phyloP scores from a whole-genome alignment of 2,797 vertebrate genomes.

The Poeciliopsis infans region DNA sequence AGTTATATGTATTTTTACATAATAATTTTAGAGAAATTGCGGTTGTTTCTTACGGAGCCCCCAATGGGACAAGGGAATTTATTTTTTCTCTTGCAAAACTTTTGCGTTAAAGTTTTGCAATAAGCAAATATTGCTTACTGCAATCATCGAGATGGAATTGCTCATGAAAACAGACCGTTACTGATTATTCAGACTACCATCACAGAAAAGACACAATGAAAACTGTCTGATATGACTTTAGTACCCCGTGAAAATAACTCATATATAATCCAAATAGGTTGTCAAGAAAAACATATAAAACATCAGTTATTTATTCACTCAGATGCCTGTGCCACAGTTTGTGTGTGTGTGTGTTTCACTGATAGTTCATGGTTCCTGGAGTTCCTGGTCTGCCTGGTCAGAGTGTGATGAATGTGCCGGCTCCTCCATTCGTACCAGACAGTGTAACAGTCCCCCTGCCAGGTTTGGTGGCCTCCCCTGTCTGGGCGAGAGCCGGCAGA shows the following conservation, averaged over 20 bases:
- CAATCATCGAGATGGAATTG: too few relatives aligned
- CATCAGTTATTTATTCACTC: background rate
- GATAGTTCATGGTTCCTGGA: constrained; percentile 86
- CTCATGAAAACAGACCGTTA: too few relatives aligned
- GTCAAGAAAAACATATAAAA: too few relatives aligned
- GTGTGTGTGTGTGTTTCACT: background rate
- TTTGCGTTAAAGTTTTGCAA: too few relatives aligned
- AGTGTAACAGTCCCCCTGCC: constrained; percentile 82
- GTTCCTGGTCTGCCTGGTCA: constrained; percentile 85
- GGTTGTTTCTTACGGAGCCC: background rate
- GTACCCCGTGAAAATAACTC: too few relatives aligned
- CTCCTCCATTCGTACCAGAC: constrained; percentile 75
- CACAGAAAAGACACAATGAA: too few relatives aligned
- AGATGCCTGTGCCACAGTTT: accelerated
- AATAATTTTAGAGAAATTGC: background rate
- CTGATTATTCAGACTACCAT: too few relatives aligned
- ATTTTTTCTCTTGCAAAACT: too few relatives aligned
- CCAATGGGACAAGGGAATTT: too few relatives aligned
- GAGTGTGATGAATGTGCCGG: constrained; percentile 81
- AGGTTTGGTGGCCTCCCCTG: constrained; percentile 86
- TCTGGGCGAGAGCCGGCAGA: constrained; percentile 82
- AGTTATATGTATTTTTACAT: background rate
- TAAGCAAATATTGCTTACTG: too few relatives aligned
- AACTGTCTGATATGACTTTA: too few relatives aligned
- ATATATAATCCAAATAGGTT: too few relatives aligned